Base-by-base conservation (phyloP, 2,797 vertebrate genomes). In the Cephalopachus bancanus region DNA sequence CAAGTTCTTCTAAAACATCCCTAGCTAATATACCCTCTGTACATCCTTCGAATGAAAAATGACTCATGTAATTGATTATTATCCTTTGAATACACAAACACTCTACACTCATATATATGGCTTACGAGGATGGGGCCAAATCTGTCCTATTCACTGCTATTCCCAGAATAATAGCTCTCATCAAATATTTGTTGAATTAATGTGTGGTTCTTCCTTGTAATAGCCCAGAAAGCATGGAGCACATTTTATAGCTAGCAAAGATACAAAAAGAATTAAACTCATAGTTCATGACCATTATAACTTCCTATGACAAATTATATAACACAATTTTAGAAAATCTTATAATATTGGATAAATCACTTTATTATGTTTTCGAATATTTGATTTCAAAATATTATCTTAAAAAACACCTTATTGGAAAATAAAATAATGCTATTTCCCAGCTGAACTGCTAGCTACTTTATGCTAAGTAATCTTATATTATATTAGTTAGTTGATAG, bases 311-410 rank as follows among this genome's bases (percentile, higher is more conserved):
- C 11, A 51, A 89, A n/a, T 84, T 57, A 83, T 1, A 59, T 37
- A 92, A 55, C 22, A 14, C 12, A 88, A 17, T 64, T 92, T 89
- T 78, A 55, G 30, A 95, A 17, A 17, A 74, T 55, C 10, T 86
- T 93, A 59, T 60, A 55, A 22, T 81, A 71, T 53, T 76, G 16
- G 90, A 84, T 65, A 69, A 69, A 86, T 53, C 4, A 81, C 30
- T 85, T 93, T 84, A 75, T 55, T 84, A 64, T 62, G 57, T 1
- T 78, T 89, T 97, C 20, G 67, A 92, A 49, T 76, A 33, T 83
- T 89, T 33, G 4, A 51, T 85, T 44, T 74, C 37, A 83, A 94
- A 94, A 11, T n/a, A 84, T 64, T 74, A 94, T 81, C 53, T 44
- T 76, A 90, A 0, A 88, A 83, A 95, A 87, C 15, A 60, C 7